These are phyloP conservation scores for Brenthis ino DNA, from an alignment of 2,888 invertebrate genomes.

Conservation along the genomic window DNA sequence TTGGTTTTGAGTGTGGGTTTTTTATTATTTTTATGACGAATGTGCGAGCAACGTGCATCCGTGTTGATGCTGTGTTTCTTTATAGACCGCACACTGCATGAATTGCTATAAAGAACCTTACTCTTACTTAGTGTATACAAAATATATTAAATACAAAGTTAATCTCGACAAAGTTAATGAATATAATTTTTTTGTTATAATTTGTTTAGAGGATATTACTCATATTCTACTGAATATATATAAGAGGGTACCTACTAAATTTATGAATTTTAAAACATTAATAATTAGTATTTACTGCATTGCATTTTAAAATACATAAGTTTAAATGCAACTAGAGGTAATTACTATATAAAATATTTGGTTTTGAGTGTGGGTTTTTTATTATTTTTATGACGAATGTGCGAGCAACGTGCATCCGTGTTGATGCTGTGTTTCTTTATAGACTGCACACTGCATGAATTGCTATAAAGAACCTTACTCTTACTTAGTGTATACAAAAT, in stretches of 20 bases:
- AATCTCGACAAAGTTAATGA: too few relatives aligned
- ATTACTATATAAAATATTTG: not conserved
- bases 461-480: not conserved
- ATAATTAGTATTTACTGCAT: too few relatives aligned
- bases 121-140: not conserved
- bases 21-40: constrained; percentile 32
- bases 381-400: constrained; percentile 31
- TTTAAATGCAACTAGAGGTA: not conserved
- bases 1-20: constrained; percentile 29
- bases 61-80: constrained; percentile 24
- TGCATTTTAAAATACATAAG: not conserved
- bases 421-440: constrained; percentile 14
- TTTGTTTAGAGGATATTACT: too few relatives aligned
- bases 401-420: constrained; percentile 36
- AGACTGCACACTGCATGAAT: not conserved
- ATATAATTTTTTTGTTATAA: too few relatives aligned
- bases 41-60: constrained; percentile 35
- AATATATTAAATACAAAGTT: not conserved
- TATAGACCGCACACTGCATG: not conserved
- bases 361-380: constrained; percentile 32
- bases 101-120: not conserved
- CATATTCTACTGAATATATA: too few relatives aligned
- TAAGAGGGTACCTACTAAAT: too few relatives aligned
- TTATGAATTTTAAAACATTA: too few relatives aligned
- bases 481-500: not conserved